These are phyloP conservation scores for Empidonax alnorum DNA, from an alignment of 2,113 vertebrate species.

Conservation along the genomic window DNA sequence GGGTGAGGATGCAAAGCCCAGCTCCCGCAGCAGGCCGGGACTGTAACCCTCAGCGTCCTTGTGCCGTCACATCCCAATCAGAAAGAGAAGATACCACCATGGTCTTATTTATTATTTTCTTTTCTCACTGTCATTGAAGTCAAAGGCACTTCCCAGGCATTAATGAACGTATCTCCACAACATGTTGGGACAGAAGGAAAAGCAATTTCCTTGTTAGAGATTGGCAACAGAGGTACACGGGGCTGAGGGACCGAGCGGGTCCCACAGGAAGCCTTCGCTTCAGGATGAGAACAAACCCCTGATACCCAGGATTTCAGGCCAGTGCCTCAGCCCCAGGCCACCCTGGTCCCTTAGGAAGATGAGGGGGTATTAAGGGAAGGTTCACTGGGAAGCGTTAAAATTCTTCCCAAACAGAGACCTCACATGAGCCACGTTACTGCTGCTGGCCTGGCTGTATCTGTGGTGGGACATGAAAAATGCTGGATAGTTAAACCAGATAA, in stretches of 20 bases:
- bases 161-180: constrained; percentile 52
- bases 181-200: constrained; percentile 54
- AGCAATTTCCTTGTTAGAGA: constrained; percentile 57
- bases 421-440: neutral
- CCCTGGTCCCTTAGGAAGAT: neutral
- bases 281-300: constrained; percentile 64
- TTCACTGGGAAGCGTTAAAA: neutral
- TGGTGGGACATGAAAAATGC: neutral
- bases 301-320: constrained; percentile 49
- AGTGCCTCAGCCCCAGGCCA: constrained; percentile 36
- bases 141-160: constrained; percentile 47
- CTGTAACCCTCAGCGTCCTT: neutral
- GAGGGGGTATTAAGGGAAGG: neutral
- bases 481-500: neutral
- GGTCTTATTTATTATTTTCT: neutral
- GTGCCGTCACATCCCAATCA: neutral
- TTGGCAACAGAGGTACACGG: constrained; percentile 60
- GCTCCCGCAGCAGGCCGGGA: neutral
- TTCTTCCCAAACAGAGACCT: neutral
- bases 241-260: constrained; percentile 33
- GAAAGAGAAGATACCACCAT: neutral
- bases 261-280: constrained; percentile 61
- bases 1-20: neutral
- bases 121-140: neutral
- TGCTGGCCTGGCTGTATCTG: neutral